Base-by-base conservation (phyloP, 2,797 vertebrate genomes). In the Cryptoprocta ferox region DNA sequence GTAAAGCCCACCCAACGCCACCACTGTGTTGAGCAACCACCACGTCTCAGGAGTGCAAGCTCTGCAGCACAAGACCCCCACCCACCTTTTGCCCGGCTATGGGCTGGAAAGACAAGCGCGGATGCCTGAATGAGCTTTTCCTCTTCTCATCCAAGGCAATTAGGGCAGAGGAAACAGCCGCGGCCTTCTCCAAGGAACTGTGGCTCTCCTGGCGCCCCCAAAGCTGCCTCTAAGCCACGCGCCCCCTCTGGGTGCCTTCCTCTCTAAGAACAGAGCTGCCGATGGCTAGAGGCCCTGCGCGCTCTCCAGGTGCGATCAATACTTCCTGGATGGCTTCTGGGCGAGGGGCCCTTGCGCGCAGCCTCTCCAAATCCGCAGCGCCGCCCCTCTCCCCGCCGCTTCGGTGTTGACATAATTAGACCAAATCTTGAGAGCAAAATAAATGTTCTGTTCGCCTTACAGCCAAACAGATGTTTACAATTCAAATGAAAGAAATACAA, bases 391-490 rank as follows among this genome's bases (percentile, higher is more conserved):
- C 30, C 13, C 35, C 30, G 68, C 45, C 32, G 90, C 45, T 56
- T 73, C 66, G 53, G 63, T 95, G 95, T 98, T 97, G 97, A 97
- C 97, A 97, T 97, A 97, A 97, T 98, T 97, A 97, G 97, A 97
- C 93, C 85, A 95, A 97, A 97, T 97, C 97, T 97, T 97, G 95
- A 95, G 95, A 98, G 98, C 97, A 97, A 97, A 97, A 97, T 97
- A 96, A 97, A 95, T 97, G 98, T 90, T 98, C 98, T 97, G 97
- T 97, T 96, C 96, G 97, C 98, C 97, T 97, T 96, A 97, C 97
- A 98, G 97, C 98, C 97, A 97, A 97, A 97, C 98, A 97, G 97
- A 97, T 97, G 98, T 98, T 98, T 97, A 97, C 98, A 97, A 98
- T 97, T 98, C 97, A 98, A 97, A 97, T 98, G 97, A 97, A 98